Conservation (phyloP, 2,113 vertebrate genomes). For the Epinephelus fuscoguttatus region DNA sequence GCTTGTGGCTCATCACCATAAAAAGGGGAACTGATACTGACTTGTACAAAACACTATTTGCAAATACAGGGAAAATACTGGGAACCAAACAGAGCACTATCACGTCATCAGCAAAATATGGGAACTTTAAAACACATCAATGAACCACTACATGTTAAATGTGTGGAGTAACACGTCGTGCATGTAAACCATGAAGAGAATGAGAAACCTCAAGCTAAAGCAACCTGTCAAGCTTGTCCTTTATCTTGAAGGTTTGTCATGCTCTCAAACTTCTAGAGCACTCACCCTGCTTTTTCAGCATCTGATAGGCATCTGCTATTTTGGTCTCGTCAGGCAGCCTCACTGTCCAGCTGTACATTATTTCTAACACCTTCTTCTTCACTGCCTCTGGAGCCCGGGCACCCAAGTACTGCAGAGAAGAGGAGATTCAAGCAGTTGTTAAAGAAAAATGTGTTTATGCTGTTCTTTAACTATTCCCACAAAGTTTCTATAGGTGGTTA, state of each 20-base stretch:
- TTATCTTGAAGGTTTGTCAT: neutral
- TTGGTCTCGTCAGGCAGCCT: slow-evolving; percentile 93
- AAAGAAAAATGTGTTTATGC: neutral
- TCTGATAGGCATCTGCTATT: slow-evolving; percentile 96
- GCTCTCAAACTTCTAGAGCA: neutral
- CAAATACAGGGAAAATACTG: neutral
- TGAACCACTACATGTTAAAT: neutral
- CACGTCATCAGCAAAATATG: neutral
- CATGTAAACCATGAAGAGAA: neutral
- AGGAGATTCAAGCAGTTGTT: neutral
- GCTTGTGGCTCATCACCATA: slow-evolving; percentile 15
- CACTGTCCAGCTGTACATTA: slow-evolving; percentile 95
- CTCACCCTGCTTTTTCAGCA: slow-evolving; percentile 98
- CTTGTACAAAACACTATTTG: slow-evolving; percentile 1
- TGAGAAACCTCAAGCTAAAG: neutral
- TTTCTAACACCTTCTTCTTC: slow-evolving; percentile 94
- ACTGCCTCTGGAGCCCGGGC: slow-evolving; percentile 92
- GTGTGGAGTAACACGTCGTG: neutral
- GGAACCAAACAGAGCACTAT: slow-evolving; percentile 7
- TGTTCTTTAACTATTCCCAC: neutral
- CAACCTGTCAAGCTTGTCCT: neutral
- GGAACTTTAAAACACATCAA: neutral
- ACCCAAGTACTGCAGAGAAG: slow-evolving; percentile 91
- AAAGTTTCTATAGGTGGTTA: neutral
- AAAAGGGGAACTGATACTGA: slow-evolving; percentile 53